phyloP scores from a whole-genome alignment of 2,797 vertebrate genomes.

The Poeciliopsis infans region DNA sequence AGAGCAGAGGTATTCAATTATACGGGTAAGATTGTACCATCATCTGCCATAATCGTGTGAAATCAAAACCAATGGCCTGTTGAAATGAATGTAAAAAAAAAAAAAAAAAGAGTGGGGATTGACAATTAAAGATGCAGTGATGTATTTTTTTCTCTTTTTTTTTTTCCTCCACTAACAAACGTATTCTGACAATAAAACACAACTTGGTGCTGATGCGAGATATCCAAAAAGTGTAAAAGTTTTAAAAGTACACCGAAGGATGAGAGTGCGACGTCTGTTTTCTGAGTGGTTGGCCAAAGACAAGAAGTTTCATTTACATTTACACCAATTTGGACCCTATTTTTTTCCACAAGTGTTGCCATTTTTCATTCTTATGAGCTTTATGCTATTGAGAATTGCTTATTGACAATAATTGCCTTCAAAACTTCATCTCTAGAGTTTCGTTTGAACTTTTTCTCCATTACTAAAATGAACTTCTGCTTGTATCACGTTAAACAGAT shows the following conservation, averaged over 20 bases:
- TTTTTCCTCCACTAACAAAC: not conserved
- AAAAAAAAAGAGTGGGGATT: conserved; percentile 24
- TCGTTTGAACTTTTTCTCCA: not conserved
- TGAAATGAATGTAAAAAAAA: conserved; percentile 37
- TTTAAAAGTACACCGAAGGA: not conserved
- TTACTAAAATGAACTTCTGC: not conserved
- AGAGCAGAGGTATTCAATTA: conserved; percentile 62
- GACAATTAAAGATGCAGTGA: conserved; percentile 8
- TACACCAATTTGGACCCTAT: not conserved
- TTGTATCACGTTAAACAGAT: not conserved
- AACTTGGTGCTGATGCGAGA: not conserved
- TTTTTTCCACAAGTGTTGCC: not conserved
- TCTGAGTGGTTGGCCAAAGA: not conserved
- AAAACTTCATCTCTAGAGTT: not conserved
- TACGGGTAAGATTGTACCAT: conserved; percentile 46
- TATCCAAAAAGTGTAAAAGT: not conserved
- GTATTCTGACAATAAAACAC: not conserved
- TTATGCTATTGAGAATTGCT: not conserved
- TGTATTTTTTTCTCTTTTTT: not conserved
- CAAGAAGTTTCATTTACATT: not conserved
- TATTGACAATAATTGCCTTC: not conserved
- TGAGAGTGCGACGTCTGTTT: not conserved
- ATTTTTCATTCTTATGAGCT: not conserved
- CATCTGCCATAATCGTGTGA: conserved; percentile 49
- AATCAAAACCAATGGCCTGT: conserved; percentile 60